phyloP scores from a whole-genome alignment of 2,888 invertebrate species.

The Axea sp. region DNA sequence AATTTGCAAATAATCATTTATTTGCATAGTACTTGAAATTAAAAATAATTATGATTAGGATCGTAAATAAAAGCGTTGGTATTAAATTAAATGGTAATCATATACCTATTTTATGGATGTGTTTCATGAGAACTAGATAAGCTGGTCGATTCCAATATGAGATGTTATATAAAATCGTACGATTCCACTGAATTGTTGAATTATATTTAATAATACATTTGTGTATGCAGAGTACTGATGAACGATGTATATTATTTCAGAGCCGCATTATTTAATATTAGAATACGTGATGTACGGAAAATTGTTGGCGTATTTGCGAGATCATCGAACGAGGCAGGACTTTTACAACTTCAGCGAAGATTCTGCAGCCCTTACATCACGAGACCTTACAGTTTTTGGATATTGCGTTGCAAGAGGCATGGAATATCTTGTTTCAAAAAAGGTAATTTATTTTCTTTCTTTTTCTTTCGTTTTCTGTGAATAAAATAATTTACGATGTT shows the following conservation, averaged over 20 bases:
- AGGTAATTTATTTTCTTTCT: too few species aligned
- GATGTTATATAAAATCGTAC: too few species aligned
- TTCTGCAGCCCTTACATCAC: constrained; percentile 84
- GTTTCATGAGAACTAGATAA: too few species aligned
- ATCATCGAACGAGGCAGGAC: constrained; percentile 81
- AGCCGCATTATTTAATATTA: constrained; percentile 90
- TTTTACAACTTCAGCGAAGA: constrained; percentile 84
- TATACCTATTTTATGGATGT: too few species aligned
- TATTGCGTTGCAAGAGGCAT: constrained; percentile 91
- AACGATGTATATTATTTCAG: constrained; percentile 82
- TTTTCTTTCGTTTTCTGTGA: too few species aligned
- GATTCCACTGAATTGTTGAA: too few species aligned
- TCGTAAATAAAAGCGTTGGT: constrained; percentile 16
- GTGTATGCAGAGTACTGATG: too few species aligned
- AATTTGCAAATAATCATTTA: constrained; percentile 4
- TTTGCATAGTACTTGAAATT: not conserved
- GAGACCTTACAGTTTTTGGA: constrained; percentile 89
- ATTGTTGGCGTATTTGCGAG: constrained; percentile 87
- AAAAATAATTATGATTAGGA: not conserved
- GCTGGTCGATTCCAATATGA: too few species aligned
- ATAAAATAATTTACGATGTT: constrained; percentile 26
- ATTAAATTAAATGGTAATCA: constrained; percentile 3
- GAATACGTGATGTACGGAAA: constrained; percentile 93
- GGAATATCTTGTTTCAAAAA: constrained; percentile 90
- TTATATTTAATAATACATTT: too few species aligned